Evolutionary conservation across 1,140 invertebrate species (phyloP).

Genomic region (Musca vetustissima): DNA sequence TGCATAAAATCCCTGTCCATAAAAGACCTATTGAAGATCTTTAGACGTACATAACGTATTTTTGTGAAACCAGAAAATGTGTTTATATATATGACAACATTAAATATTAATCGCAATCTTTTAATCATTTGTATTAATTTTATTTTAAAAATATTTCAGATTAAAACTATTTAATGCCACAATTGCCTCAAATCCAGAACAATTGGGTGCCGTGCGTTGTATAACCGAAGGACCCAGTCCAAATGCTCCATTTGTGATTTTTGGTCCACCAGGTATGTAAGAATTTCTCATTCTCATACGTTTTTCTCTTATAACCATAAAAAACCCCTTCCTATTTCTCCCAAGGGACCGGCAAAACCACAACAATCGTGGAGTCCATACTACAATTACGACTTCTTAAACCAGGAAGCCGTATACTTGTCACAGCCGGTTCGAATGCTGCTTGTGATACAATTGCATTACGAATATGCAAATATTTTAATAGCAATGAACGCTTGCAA

Average conservation of each 20-base stretch:
- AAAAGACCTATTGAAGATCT: no score
- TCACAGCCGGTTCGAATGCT: slow-evolving; percentile 77
- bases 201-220: slow-evolving; percentile 41
- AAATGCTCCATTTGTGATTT: slow-evolving; percentile 42
- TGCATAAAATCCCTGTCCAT: no score
- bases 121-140: no score
- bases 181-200: slow-evolving; percentile 39
- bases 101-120: no score
- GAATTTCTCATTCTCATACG: not conserved
- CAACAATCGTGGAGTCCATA: slow-evolving; percentile 74
- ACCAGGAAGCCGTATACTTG: slow-evolving; percentile 61
- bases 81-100: no score
- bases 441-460: slow-evolving; percentile 72
- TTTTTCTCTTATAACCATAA: not conserved
- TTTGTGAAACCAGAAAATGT: no score
- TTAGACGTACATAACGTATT: no score
- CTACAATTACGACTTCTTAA: slow-evolving; percentile 53
- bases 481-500: slow-evolving; percentile 35
- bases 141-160: not conserved
- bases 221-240: slow-evolving; percentile 40
- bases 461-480: slow-evolving; percentile 58
- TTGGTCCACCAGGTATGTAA: slow-evolving; percentile 45
- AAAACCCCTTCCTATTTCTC: not conserved
- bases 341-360: slow-evolving; percentile 72
- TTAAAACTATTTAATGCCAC: slow-evolving; percentile 34